phyloP scores from a whole-genome alignment of 2,888 invertebrate species.

The Hypomecis punctinalis region DNA sequence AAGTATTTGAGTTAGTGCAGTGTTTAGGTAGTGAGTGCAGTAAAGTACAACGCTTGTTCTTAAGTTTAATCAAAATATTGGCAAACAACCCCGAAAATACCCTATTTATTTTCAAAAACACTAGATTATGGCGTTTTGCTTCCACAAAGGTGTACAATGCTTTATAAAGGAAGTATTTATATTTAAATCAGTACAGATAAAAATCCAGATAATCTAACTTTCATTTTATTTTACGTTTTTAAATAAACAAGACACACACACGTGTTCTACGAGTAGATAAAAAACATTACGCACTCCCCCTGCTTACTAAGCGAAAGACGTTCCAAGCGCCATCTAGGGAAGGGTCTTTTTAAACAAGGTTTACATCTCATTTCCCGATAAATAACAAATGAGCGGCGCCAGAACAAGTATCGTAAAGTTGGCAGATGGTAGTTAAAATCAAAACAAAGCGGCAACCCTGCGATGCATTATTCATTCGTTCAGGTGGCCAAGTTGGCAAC shows the following conservation, averaged over 20 bases:
- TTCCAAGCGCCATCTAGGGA: conserved; percentile 14
- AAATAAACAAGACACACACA: not conserved
- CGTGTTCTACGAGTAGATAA: not conserved
- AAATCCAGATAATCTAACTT: too few species aligned
- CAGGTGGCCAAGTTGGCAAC: conserved; percentile 35
- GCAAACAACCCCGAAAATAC: too few species aligned
- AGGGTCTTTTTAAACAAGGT: conserved; percentile 27
- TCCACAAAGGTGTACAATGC: too few species aligned
- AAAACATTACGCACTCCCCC: not conserved
- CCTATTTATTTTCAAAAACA: too few species aligned
- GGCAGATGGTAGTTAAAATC: conserved; percentile 37
- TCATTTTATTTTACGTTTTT: too few species aligned
- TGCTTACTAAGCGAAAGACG: conserved; percentile 10
- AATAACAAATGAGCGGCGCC: conserved; percentile 37
- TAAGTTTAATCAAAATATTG: too few species aligned
- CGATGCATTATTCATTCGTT: conserved; percentile 42
- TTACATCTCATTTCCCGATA: conserved; percentile 39
- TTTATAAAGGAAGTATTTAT: too few species aligned
- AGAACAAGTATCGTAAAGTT: conserved; percentile 32
- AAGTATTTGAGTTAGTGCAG: too few species aligned
- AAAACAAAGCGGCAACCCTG: conserved; percentile 37
- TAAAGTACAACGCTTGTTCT: too few species aligned
- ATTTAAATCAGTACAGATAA: too few species aligned
- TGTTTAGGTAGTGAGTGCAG: too few species aligned
- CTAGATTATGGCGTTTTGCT: too few species aligned